Evolutionary conservation across 2,113 vertebrate genomes (phyloP).

Genomic region (Rhineura floridana): DNA sequence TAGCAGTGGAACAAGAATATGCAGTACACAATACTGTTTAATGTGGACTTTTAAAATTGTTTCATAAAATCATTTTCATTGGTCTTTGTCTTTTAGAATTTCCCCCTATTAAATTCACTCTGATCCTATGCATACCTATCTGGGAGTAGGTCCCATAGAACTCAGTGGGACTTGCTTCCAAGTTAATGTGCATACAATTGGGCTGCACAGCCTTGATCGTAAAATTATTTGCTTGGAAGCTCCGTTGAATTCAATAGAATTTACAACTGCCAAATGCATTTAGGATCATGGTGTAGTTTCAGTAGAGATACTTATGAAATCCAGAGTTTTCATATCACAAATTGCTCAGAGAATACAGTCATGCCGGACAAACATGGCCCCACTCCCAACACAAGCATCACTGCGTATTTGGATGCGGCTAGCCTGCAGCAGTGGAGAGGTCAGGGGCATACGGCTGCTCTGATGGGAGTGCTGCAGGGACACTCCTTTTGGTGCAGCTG

Average conservation of each 20-base stretch:
- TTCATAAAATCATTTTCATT: conserved; percentile 23
- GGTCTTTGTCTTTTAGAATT: background rate
- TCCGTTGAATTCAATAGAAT: background rate
- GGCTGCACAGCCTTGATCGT: background rate
- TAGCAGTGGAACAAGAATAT: background rate
- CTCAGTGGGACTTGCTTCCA: background rate
- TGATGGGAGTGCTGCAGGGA: no score
- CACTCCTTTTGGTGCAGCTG: no score
- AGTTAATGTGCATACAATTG: background rate
- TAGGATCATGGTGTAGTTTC: background rate
- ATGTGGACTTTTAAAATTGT: conserved; percentile 11
- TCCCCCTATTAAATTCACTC: background rate
- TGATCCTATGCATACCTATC: background rate
- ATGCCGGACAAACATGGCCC: no score
- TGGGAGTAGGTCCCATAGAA: background rate
- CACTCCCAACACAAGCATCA: no score
- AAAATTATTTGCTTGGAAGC: background rate
- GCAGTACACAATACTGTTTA: background rate
- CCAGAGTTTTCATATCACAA: no score
- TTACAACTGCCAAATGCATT: background rate
- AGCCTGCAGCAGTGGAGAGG: no score
- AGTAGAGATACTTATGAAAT: background rate
- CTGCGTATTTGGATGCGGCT: no score
- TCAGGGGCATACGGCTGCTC: no score
- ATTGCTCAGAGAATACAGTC: background rate